Evolutionary conservation across 2,797 vertebrate species (phyloP), one percentile per base, ranked within the genome.

Genomic region (Pygocentrus nattereri): DNA sequence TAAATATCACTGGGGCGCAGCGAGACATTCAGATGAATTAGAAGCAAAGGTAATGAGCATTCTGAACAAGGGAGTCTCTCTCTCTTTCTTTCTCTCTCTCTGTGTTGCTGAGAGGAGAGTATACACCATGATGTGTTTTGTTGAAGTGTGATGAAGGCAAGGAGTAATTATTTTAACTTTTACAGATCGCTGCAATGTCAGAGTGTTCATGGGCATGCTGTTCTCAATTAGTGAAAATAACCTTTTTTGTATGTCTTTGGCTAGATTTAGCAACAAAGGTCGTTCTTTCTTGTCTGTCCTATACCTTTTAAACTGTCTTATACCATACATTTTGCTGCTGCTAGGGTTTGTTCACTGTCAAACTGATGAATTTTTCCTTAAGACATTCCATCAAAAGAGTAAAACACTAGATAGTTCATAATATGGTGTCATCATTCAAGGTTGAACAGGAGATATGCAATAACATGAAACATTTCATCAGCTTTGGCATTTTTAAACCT

Each of bases 21-120:
- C 74, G 84, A 92, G 91, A 91, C 88, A 87, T 79, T 87, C 88
- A 90, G 88, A 92, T 90, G 87, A 91, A 92, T 90, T 90, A 90
- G 85, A 91, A 87, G 88, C 89, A 88, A 90, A 76, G 88, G 89
- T 94, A 93, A 94, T 92, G 80, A 82, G 74, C 76, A 80, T 83
- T 82, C 68, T 76, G 73, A 76, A 76, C 41, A 87, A 90, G 88
- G 44, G 6, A 19, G 52, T 85, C 86, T 75, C 34, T 81, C 61
- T 73, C 74, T 49, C 79, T 87, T 85, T 84, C 49, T 82, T 83
- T 82, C 50, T 59, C 64, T 44, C 47, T n/a, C 50, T 58, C 5
- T 81, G 56, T 78, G 49, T 76, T 31, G 10, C 67, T 68, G 59
- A 68, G 23, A n/a, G 50, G 71, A 73, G 1, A 64, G 34, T 44